These are phyloP conservation scores for Phaenicophaeus curvirostris DNA, from an alignment of 2,797 vertebrate genomes.

Conservation along the genomic window DNA sequence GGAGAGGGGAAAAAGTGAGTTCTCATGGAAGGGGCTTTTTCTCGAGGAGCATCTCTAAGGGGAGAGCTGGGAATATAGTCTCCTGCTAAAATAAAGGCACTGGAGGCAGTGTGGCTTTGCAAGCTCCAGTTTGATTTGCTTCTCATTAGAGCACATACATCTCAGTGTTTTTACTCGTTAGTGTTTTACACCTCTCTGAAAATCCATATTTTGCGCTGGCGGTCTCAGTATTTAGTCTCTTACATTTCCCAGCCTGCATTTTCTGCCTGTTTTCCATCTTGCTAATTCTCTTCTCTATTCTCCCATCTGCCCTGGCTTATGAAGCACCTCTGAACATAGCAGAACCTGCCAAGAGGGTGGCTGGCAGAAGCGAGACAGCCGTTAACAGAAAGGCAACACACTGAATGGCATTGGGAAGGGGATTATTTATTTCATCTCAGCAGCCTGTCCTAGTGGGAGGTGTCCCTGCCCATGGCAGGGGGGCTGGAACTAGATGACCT, in stretches of 20 bases:
- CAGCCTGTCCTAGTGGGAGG: neutral
- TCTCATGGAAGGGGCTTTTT: neutral
- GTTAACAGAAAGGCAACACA: neutral
- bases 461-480: no score
- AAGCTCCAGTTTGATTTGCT: neutral
- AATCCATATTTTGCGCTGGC: slow-evolving; percentile 25
- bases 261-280: neutral
- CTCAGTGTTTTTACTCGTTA: slow-evolving; percentile 49
- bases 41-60: neutral
- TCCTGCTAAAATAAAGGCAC: neutral
- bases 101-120: neutral
- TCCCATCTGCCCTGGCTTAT: neutral
- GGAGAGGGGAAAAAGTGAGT: neutral
- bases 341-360: neutral
- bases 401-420: fast-evolving
- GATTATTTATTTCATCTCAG: neutral
- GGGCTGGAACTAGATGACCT: no score
- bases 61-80: neutral
- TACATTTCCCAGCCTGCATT: neutral
- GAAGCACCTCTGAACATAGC: neutral
- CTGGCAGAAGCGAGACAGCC: neutral
- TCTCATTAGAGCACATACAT: slow-evolving; percentile 36
- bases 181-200: slow-evolving; percentile 40
- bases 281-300: slow-evolving; percentile 13
- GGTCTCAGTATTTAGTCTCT: slow-evolving; percentile 42